Evolutionary conservation across 2,888 invertebrate species (phyloP), one percentile per base, ranked within the genome.

Genomic region (Eilema depressum): DNA sequence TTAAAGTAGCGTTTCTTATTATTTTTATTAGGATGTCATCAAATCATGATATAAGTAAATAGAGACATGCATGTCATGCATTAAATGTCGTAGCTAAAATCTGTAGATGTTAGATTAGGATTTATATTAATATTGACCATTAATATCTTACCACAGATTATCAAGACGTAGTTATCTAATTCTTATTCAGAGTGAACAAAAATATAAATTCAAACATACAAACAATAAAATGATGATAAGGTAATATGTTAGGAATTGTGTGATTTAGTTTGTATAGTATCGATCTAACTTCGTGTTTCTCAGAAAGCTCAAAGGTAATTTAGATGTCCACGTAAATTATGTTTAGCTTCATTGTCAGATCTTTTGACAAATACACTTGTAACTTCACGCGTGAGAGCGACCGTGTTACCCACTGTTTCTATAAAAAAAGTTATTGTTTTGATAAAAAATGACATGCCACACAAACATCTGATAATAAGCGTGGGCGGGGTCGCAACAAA

Each of bases 381-480:
- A 81, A 78, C 80, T 80, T 84, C 77, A 77, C 88, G 86, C 87
- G 89, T 87, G 89, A 89, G 89, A 89, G 75, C 83, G 83, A 75
- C 81, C 86, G 85, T 86, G 88, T 88, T 91, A 91, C 86, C 86
- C 86, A 81, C 79, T 79, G 84, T 81, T 80, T 81, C 68, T 78
- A 82, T 84, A 88, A 91, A 92, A 94, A 89, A 69, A 66, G 86
- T 91, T 92, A 94, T 95, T 95, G 94, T 95, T 95, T 95, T 95
- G 93, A 92, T 95, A 95, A 95, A 95, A 95, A 95, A 95, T 94
- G 92, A 94, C 92, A 92, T 89, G 93, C 92, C 92, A 92, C 83
- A 86, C 88, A 92, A 90, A 89, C 88, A 94, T 95, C 93, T 92
- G 95, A 95, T 94, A 95, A 95, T 95, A 90, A 88, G 86, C 88